Evolutionary conservation across 2,797 vertebrate genomes (phyloP).

Genomic region (Parotocinclus haroldoi): DNA sequence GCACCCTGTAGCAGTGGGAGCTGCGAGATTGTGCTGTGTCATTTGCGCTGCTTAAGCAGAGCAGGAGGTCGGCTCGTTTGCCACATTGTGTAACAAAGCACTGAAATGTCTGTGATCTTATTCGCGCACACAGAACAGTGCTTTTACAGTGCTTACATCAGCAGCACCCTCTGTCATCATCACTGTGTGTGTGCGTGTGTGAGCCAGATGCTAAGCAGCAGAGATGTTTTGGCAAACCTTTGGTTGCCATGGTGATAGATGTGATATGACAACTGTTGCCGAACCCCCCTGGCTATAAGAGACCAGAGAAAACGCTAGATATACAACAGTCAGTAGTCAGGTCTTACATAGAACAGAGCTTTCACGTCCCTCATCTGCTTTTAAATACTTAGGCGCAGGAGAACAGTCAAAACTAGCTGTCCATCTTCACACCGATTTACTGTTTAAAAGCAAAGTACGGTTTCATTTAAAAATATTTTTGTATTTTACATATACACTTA

Average conservation of each 20-base stretch:
- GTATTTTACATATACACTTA: too few relatives aligned
- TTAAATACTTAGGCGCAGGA: neutral
- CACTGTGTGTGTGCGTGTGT: conserved; percentile 34
- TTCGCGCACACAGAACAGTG: conserved; percentile 20
- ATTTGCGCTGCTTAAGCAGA: neutral
- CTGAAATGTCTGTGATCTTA: too few relatives aligned
- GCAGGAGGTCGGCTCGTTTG: conserved; percentile 1
- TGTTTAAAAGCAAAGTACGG: too few relatives aligned
- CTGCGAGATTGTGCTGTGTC: conserved; percentile 15
- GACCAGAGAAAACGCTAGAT: conserved; percentile 55
- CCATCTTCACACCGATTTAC: too few relatives aligned
- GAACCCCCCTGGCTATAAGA: conserved; percentile 21
- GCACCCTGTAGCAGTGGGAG: neutral
- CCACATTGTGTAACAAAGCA: neutral
- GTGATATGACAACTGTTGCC: conserved; percentile 49
- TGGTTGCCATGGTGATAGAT: conserved; percentile 70
- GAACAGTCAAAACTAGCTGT: too few relatives aligned
- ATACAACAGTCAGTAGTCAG: conserved; percentile 25
- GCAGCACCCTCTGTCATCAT: conserved; percentile 16
- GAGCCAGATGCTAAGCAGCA: conserved; percentile 41
- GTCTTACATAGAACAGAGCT: conserved; percentile 9
- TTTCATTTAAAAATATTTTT: too few relatives aligned
- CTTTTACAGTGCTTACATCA: conserved; percentile 20
- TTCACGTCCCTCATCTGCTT: neutral
- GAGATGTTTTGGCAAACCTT: conserved; percentile 38